Evolutionary conservation across 1,140 invertebrate genomes (phyloP), one percentile per base, ranked within the genome.

Genomic region (Pinna nobilis): DNA sequence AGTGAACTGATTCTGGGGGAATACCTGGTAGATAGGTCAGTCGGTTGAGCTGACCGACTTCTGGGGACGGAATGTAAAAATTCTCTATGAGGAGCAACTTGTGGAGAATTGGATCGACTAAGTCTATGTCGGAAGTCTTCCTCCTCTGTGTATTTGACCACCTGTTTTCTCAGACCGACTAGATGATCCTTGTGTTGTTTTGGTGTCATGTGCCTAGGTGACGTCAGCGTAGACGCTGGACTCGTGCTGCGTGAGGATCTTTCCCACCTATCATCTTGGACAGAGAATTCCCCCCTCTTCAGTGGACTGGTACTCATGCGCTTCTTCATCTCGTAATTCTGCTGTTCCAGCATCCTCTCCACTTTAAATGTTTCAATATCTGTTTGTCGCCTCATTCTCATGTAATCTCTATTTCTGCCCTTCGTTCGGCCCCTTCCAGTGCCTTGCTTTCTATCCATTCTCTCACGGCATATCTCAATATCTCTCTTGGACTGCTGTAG

Each of bases 291-390:
- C 15, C 65, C 51, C 33, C 68, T 65, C 18, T 74, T 66, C 9
- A 59, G 25, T 37, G 79, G 57, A 37, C 57, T 76, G 13, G 53
- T 57, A 18, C 55, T 69, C n/a, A n/a, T n/a, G n/a, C n/a, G n/a
- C 33, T 55, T 70, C 13, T 60, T 63, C 55, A 44, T 70, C 53
- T 79, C 65, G 63, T 76, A 70, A 20, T 55, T 60, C 28, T 66
- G 53, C 23, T 82, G 74, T 61, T 86, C 83, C 49, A 80, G 53
- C n/a, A 61, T 35, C 37, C 84, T 73, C 64, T 86, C 84, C 9
- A 79, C 60, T 63, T 84, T 85, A 66, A 86, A 86, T 11, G 78
- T 75, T 65, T 86, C 84, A 47, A 86, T 79, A 74, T 84, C 77
- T 35, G 82, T 78, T 18, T 76, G 63, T 25, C 83, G 57, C n/a